A percentile compares a stretch with the other conserved stretches of the same genome.
phyloP scores from a whole-genome alignment of 2,797 vertebrate species.

The Neostethus bicornis region DNA sequence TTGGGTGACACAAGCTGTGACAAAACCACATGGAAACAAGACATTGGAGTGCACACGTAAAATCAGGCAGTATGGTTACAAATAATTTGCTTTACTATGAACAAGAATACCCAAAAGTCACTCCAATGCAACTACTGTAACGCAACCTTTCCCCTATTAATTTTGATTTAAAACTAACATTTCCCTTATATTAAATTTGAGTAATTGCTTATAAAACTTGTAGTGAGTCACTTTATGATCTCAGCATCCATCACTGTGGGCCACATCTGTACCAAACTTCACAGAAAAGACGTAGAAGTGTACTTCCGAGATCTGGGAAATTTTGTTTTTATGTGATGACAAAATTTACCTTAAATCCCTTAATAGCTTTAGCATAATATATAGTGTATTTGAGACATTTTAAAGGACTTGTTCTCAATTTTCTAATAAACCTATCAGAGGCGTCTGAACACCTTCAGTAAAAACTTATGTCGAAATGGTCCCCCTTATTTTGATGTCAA shows the following conservation, averaged over 20 bases:
- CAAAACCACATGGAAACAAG: slow-evolving; percentile 73
- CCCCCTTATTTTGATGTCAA: background rate
- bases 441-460: too few species aligned
- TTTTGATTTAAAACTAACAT: slow-evolving; percentile 40
- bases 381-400: too few species aligned
- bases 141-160: slow-evolving; percentile 50
- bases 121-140: slow-evolving; percentile 37
- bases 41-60: slow-evolving; percentile 69
- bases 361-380: too few species aligned
- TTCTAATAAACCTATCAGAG: background rate
- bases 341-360: background rate
- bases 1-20: slow-evolving; percentile 70
- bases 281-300: background rate
- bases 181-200: slow-evolving; percentile 45
- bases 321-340: background rate
- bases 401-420: background rate
- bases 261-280: slow-evolving; percentile 7
- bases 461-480: background rate
- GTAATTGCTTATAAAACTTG: slow-evolving; percentile 41
- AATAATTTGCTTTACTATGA: slow-evolving; percentile 62
- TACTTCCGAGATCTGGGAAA: too few species aligned
- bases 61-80: slow-evolving; percentile 53
- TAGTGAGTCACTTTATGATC: slow-evolving; percentile 41
- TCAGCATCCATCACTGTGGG: background rate
- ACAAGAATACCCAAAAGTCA: slow-evolving; percentile 43